These are phyloP conservation scores for Notothenia coriiceps DNA, from an alignment of 2,113 vertebrate genomes.

Conservation along the genomic window DNA sequence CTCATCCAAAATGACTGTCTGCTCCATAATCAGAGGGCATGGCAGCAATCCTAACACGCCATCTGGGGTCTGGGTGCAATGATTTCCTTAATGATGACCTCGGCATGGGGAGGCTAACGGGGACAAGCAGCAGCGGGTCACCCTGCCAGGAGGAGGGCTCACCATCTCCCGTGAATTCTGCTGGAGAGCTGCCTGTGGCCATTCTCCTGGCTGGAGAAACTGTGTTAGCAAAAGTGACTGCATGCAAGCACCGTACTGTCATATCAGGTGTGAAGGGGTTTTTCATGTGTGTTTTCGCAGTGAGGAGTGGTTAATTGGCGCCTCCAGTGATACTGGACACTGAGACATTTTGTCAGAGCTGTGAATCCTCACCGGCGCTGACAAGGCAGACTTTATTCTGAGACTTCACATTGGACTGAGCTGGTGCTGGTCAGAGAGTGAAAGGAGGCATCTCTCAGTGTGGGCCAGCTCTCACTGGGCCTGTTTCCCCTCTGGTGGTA, in stretches of 20 bases:
- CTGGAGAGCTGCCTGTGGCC: conserved; percentile 49
- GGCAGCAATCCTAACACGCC: conserved; percentile 53
- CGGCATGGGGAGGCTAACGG: conserved; percentile 60
- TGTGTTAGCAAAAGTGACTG: conserved; percentile 3
- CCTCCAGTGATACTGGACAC: conserved; percentile 52
- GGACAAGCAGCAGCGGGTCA: conserved; percentile 42
- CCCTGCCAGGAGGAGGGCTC: conserved; percentile 52
- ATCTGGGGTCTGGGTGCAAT: conserved; percentile 70
- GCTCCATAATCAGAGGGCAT: conserved; percentile 40
- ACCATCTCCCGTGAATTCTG: conserved; percentile 47
- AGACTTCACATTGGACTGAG: conserved; percentile 43
- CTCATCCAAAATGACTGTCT: conserved; percentile 34
- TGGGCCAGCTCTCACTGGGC: conserved; percentile 22
- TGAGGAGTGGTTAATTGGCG: conserved; percentile 62
- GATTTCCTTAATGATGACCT: conserved; percentile 73
- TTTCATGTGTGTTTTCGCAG: conserved; percentile 38
- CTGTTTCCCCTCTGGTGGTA: conserved; percentile 22
- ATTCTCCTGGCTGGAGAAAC: conserved; percentile 25
- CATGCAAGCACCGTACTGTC: background rate
- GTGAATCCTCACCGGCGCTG: conserved; percentile 54
- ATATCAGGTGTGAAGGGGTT: conserved; percentile 38
- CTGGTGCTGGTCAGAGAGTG: conserved; percentile 24
- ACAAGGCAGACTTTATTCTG: conserved; percentile 55
- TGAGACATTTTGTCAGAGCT: conserved; percentile 47
- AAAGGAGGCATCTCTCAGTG: background rate